A percentile compares a stretch with the other conserved stretches of the same genome.
phyloP scores from a whole-genome alignment of 1,140 invertebrate genomes.

The Drosophila funebris region DNA sequence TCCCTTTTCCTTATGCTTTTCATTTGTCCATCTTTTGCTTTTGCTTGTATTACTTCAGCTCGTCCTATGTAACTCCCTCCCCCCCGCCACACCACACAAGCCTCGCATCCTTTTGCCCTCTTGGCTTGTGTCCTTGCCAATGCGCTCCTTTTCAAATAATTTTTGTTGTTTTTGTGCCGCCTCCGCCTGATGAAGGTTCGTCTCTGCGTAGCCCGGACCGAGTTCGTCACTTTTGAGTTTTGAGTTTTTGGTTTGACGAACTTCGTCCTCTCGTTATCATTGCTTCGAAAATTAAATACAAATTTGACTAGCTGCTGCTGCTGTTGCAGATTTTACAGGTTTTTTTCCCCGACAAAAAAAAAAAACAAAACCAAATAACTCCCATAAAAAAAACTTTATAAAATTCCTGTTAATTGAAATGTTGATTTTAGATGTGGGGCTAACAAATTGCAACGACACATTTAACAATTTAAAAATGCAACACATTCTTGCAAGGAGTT shows the following conservation, averaged over 20 bases:
- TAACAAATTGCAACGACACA: constrained; percentile 29
- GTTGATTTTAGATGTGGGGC: constrained; percentile 59
- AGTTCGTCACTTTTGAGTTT: constrained; percentile 72
- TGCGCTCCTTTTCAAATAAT: constrained; percentile 41
- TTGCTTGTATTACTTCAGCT: constrained; percentile 50
- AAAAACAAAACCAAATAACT: neutral
- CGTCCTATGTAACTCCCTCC: too few species aligned
- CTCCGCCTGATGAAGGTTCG: constrained; percentile 26
- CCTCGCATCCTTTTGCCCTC: constrained; percentile 16
- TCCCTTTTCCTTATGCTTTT: constrained; percentile 77
- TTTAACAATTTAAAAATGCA: too few species aligned
- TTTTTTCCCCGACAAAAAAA: constrained; percentile 8
- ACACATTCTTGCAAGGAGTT: too few species aligned
- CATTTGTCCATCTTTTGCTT: constrained; percentile 77
- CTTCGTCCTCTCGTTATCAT: constrained; percentile 46
- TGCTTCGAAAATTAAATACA: constrained; percentile 32
- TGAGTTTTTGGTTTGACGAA: constrained; percentile 72
- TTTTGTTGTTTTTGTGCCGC: constrained; percentile 46
- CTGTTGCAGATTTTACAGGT: constrained; percentile 21
- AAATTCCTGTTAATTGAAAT: constrained; percentile 75
- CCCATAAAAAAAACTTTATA: constrained; percentile 48
- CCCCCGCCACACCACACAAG: too few species aligned
- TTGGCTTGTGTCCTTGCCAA: constrained; percentile 31
- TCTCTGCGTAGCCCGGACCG: constrained; percentile 11
- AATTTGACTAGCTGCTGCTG: constrained; percentile 29